Percentiles rank a stretch among this genome's conserved stretches.
Evolutionary conservation across 2,888 invertebrate genomes (phyloP).

Genomic region (Orthosia gothica): DNA sequence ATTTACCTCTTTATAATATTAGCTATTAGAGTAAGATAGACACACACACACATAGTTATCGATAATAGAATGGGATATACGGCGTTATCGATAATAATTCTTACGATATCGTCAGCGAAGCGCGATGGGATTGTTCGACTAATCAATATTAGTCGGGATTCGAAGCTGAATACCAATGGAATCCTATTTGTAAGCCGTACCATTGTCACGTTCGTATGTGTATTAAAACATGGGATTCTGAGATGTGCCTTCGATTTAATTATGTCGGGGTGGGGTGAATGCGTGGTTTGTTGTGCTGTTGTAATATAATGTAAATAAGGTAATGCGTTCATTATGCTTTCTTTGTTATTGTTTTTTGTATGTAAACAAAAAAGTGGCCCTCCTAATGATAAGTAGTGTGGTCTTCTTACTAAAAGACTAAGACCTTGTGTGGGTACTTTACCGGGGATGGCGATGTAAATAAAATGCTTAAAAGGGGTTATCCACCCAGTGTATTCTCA

Average conservation of each 20-base stretch:
- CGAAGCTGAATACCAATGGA: slow-evolving; percentile 71
- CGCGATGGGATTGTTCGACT: slow-evolving; percentile 63
- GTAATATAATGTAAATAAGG: neutral
- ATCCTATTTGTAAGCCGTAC: slow-evolving; percentile 44
- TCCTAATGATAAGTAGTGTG: too few relatives aligned
- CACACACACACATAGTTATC: slow-evolving; percentile 24
- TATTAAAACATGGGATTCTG: slow-evolving; percentile 14
- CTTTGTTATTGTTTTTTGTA: too few relatives aligned
- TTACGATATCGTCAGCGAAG: slow-evolving; percentile 58
- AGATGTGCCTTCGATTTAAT: slow-evolving; percentile 21
- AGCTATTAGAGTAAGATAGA: too few relatives aligned
- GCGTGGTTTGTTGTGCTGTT: neutral
- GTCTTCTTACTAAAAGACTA: too few relatives aligned
- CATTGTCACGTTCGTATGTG: slow-evolving; percentile 23
- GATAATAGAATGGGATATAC: slow-evolving; percentile 35
- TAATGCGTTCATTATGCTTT: too few relatives aligned
- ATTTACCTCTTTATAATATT: too few relatives aligned
- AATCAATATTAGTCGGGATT: slow-evolving; percentile 71
- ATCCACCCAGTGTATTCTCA: too few relatives aligned
- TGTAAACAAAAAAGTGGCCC: too few relatives aligned
- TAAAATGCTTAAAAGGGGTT: too few relatives aligned
- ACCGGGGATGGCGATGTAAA: too few relatives aligned
- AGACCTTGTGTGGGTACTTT: too few relatives aligned
- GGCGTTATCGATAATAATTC: slow-evolving; percentile 57
- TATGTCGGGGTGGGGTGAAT: slow-evolving; percentile 1